phyloP scores from a whole-genome alignment of 2,113 vertebrate genomes.

The Syngnathus scovelli region DNA sequence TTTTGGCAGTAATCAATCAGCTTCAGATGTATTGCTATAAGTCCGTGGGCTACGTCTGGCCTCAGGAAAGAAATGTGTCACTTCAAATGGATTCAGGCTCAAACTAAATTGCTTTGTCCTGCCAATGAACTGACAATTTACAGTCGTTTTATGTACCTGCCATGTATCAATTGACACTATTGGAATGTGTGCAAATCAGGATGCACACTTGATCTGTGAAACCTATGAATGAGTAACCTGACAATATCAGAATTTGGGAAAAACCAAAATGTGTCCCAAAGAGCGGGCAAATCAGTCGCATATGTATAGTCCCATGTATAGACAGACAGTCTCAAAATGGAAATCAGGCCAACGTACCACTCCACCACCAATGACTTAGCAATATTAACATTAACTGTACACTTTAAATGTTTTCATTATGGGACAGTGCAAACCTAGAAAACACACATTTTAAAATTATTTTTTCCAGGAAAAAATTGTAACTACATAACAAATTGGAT shows the following conservation, averaged over 20 bases:
- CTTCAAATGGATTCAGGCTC: not conserved
- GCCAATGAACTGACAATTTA: constrained; percentile 15
- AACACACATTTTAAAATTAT: too few species aligned
- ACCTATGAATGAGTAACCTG: not conserved
- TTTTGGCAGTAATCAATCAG: not conserved
- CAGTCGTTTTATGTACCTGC: constrained; percentile 27
- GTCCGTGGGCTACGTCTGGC: not conserved
- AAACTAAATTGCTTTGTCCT: constrained; percentile 2
- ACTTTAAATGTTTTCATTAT: too few species aligned
- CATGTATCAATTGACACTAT: constrained; percentile 31
- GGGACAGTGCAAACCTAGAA: too few species aligned
- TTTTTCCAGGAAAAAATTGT: too few species aligned
- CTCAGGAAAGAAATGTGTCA: not conserved
- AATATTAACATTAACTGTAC: too few species aligned
- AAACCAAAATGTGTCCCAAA: not conserved
- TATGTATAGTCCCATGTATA: too few species aligned
- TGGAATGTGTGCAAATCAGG: constrained; percentile 17
- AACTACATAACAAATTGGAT: too few species aligned
- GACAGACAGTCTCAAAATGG: too few species aligned
- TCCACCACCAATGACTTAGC: too few species aligned
- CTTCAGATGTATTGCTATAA: not conserved
- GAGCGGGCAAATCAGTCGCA: not conserved
- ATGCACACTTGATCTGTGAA: constrained; percentile 21
- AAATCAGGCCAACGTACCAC: not conserved
- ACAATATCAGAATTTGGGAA: not conserved